Base-by-base conservation (phyloP, 2,888 invertebrate genomes). In the Chymomyza fuscimana region DNA sequence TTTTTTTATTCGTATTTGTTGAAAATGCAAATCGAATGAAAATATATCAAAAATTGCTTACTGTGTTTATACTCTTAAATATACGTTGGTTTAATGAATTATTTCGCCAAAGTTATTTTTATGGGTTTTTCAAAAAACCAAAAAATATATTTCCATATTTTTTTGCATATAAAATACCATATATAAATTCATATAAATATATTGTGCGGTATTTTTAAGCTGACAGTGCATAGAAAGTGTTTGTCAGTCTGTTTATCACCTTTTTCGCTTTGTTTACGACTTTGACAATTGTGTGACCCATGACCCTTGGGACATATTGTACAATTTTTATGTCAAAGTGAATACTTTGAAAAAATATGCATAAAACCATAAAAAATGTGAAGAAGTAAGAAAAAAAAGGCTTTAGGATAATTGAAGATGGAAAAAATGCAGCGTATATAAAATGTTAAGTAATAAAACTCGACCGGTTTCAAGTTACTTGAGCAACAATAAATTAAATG, bases 21-120 rank as follows among this genome's bases (percentile, higher is more conserved):
- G 40, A 66, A 80, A 73, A 74, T 79, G 70, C 75, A 83, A 83
- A 83, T 83, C 65, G 76, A 83, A 83, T 73, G 70, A 80, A 79
- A 82, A 78, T 81, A 25, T 15, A 32, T 51, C 19, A 59, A 65
- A 65, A 51, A 32, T 32, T 66, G 22, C 54, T 22, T 46, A 46
- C 10, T 12, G 4, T 46, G 6, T 15, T 10, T 12, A 12, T 12
- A 12, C 40, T 12, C 10, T 46, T 25, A 25, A 25, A 25, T 25
- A 25, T 25, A 25, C 25, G 4, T 25, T 10, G 40, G 3, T 10
- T 0, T 12, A 12, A 46, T 46, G 10, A 46, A 46, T 46, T 46
- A 46, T 46, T 46, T 12, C 40, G 12, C 40, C 10, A 46, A 46
- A 12, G 40, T 46, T 46, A 46, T 46, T 46, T 36, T 46, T 46